Evolutionary conservation across 2,797 vertebrate genomes (phyloP).

Genomic region (Lepus townsendii): DNA sequence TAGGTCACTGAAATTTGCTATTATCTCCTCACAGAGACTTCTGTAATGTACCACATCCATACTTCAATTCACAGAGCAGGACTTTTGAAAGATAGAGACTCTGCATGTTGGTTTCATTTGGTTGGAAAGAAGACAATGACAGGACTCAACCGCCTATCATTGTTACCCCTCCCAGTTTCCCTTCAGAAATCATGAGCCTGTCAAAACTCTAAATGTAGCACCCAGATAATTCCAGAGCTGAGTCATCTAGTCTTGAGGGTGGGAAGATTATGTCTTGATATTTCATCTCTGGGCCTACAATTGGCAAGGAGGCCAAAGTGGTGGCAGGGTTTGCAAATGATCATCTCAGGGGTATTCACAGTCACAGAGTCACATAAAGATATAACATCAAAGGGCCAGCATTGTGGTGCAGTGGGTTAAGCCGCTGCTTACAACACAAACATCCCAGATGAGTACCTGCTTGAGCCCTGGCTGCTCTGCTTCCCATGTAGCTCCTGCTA

Average conservation of each 20-base stretch:
- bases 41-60: background rate
- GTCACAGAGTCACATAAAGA: background rate
- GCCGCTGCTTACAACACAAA: no score
- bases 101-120: background rate
- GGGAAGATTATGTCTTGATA: background rate
- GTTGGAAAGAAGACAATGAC: background rate
- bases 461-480: no score
- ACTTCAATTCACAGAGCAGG: background rate
- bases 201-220: background rate
- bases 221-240: background rate
- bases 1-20: background rate
- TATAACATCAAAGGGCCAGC: background rate
- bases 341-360: background rate
- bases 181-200: background rate
- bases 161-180: background rate
- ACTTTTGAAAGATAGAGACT: conserved; percentile 19
- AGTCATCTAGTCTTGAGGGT: background rate
- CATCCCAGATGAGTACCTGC: no score
- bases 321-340: background rate
- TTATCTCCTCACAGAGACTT: conserved; percentile 13
- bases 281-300: background rate
- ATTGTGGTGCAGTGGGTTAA: no score
- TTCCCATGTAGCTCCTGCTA: no score
- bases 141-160: background rate
- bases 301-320: background rate